Base-by-base conservation (phyloP, 2,797 vertebrate species). In the Pseudotriccus pelzelni region DNA sequence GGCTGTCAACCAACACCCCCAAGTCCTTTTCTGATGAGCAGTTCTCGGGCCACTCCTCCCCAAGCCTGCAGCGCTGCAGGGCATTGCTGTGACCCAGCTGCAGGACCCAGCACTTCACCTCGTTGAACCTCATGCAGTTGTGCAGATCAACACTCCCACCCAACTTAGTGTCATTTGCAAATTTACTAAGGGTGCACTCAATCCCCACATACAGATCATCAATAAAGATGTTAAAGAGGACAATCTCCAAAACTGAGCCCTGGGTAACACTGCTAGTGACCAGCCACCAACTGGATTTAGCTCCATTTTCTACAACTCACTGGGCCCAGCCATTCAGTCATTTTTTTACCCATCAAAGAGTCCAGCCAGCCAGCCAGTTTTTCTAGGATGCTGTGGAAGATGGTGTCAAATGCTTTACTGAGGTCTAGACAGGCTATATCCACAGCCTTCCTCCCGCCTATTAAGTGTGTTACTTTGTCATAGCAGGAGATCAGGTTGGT, bases 351-450 rank as follows among this genome's bases (percentile, higher is more conserved):
- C 11, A 21, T 6, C 50, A 39, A 50, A 73, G 14, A 66, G 27
- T 21, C 27, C 14, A 66, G 4, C 14, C 39, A 21, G 12, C 6
- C 15, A 76, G 27, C 4, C 52, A 37, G 37, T n/a, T 39, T 37
- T 25, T 25, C 11, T 50, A 21, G 6, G 8, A 58, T 44, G 9
- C 20, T 39, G 20, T 30, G 7, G 17, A 39, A 66, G 24, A 73
- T 10, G 4, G 44, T 19, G 30, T 66, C 21, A 37, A 73, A 73
- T 0, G 0, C 52, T 44, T 37, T 44, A 44, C 21, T 30, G 16
- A 46, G 34, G 17, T 59, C 44, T 52, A 67, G 21, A 25, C 0
- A 60, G 22, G 22, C 1, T 6, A 34, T 0, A 4, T 22, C 12
- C 30, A 60, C 30, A 74, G 21, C 34, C 46, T 41, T 46, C 12